These are phyloP conservation scores for Cheilosia pagana DNA, from an alignment of 2,888 invertebrate species.

Conservation along the genomic window DNA sequence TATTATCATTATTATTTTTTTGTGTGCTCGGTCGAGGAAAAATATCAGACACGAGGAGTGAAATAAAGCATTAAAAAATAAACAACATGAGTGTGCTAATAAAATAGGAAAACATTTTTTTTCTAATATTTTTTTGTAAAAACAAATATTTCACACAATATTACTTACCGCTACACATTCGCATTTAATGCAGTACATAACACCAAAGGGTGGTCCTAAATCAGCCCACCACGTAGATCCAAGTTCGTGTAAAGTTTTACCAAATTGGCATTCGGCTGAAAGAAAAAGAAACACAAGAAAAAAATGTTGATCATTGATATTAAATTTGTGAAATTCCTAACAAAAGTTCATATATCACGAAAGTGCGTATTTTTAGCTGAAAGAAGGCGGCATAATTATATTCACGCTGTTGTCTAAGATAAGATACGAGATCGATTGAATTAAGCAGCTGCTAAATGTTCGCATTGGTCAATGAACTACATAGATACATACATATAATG, in stretches of 20 bases:
- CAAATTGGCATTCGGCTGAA: slow-evolving; percentile 94
- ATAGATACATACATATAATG: slow-evolving; percentile 14
- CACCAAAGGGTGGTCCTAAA: slow-evolving; percentile 95
- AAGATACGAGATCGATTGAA: slow-evolving; percentile 34
- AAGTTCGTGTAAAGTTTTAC: slow-evolving; percentile 93
- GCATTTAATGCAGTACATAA: slow-evolving; percentile 97
- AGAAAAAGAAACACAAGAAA: slow-evolving; percentile 56
- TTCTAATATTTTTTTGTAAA: background rate
- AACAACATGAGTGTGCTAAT: slow-evolving; percentile 7
- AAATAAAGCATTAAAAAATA: slow-evolving; percentile 50
- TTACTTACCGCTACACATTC: slow-evolving; percentile 95
- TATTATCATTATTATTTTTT: slow-evolving; percentile 29
- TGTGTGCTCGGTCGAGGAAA: background rate
- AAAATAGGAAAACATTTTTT: slow-evolving; percentile 14
- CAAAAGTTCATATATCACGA: background rate
- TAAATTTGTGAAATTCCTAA: too few relatives aligned
- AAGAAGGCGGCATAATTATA: slow-evolving; percentile 5
- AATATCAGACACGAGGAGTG: slow-evolving; percentile 32
- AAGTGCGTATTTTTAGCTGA: slow-evolving; percentile 7
- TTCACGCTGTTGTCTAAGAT: slow-evolving; percentile 11
- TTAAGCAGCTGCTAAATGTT: slow-evolving; percentile 8
- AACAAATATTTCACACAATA: background rate
- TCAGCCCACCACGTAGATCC: slow-evolving; percentile 97
- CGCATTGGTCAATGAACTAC: slow-evolving; percentile 54
- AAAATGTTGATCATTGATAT: background rate